Conservation (phyloP, 2,113 vertebrate species). For the Apistogramma diplotaenia region DNA sequence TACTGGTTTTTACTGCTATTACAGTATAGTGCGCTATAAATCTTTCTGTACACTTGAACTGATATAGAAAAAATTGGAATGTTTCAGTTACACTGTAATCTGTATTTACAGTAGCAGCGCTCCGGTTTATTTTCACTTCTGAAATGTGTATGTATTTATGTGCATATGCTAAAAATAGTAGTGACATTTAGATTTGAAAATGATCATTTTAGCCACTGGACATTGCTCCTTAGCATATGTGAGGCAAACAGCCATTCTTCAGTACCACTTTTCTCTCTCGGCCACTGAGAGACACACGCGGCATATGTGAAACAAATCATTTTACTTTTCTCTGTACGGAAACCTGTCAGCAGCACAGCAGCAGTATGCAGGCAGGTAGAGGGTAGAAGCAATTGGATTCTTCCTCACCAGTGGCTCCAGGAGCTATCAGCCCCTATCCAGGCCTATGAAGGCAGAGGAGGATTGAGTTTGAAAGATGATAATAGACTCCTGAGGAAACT, state of each 20-base stretch:
- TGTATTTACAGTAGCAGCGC: conserved; percentile 22
- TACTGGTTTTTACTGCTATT: neutral
- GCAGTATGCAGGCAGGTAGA: conserved; percentile 23
- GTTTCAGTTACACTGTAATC: neutral
- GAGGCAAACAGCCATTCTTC: conserved; percentile 7
- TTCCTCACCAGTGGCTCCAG: conserved; percentile 35
- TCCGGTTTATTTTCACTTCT: neutral
- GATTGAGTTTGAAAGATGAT: conserved; percentile 70
- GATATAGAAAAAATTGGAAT: neutral
- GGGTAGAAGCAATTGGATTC: conserved; percentile 39
- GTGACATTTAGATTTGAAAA: neutral
- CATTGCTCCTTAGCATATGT: neutral
- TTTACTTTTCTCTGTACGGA: conserved; percentile 24
- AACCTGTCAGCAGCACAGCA: conserved; percentile 6
- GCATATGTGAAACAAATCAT: conserved; percentile 42
- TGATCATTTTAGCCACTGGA: neutral
- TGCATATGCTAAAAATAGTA: neutral
- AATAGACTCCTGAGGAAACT: conserved; percentile 68
- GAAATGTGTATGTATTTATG: neutral
- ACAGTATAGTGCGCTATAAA: neutral
- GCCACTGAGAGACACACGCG: conserved; percentile 24
- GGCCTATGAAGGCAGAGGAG: conserved; percentile 39
- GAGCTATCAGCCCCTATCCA: conserved; percentile 51
- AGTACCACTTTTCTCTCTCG: conserved; percentile 5
- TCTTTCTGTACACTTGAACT: conserved; percentile 1